Base-by-base conservation (phyloP, 2,113 vertebrate genomes). In the Narcine bancroftii region DNA sequence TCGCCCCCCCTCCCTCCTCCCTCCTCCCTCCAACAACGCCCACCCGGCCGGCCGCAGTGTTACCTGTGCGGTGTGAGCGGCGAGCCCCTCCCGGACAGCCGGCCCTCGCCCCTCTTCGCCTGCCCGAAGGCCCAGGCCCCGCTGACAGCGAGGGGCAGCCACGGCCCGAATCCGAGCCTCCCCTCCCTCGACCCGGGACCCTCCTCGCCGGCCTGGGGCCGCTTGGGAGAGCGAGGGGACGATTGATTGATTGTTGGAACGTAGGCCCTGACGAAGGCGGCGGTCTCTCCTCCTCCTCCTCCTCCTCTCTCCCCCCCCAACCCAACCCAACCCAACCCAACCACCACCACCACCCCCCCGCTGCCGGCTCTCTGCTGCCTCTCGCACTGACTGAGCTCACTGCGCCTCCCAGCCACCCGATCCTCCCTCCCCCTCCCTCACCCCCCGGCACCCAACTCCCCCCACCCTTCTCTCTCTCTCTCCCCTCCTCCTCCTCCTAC, bases 21-120 rank as follows among this genome's bases (percentile, higher is more conserved):
- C 1, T 33, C 81, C 81, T 87, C 81, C 60, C 81, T 36, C 53
- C 60, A 87, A 87, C 53, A 60, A 87, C 81, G 53, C 81, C 81
- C 79, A 83, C 10, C 79, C 21, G 33, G 29, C 47, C 79, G n/a
- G 47, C 47, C 79, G 47, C 79, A 83, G 11, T 29, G 29, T 87
- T 87, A 87, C 81, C 81, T 87, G 81, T 39, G n/a, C 72, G 11
- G 36, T 6, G 81, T 6, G 33, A 60, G 53, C 60, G 81, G 81
- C 81, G 81, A 19, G 53, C n/a, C 29, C 60, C 33, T 56, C 56
- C 47, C 42, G 11, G 19, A n/a, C 29, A 4, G 10, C 71, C 79
- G 29, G 10, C 19, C 79, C 29, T 19, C 24, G 24, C 77, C 21
- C 66, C 21, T 69, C 66, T 69, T 83, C 6, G n/a, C n/a, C n/a